phyloP scores from a whole-genome alignment of 1,140 invertebrate genomes.

The Copidosoma floridanum region DNA sequence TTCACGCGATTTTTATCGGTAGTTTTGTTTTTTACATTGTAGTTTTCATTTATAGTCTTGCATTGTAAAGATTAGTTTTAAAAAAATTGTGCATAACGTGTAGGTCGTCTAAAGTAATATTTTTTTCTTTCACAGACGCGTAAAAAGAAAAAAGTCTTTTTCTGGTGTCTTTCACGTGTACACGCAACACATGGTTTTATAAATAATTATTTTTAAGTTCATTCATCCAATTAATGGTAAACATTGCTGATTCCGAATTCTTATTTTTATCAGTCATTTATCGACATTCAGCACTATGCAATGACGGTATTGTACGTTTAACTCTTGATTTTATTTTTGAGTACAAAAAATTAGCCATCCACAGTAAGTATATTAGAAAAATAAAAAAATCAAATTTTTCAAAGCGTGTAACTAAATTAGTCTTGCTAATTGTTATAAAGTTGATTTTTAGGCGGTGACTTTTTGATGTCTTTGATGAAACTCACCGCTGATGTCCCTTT shows the following conservation, averaged over 20 bases:
- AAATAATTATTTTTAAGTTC: constrained; percentile 15
- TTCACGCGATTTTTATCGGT: background rate
- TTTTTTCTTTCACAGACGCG: constrained; percentile 1
- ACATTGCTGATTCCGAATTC: constrained; percentile 46
- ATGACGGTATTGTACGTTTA: constrained; percentile 24
- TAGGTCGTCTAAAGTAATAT: background rate
- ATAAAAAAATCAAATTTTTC: constrained; percentile 48
- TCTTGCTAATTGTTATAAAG: constrained; percentile 41
- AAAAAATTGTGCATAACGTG: constrained; percentile 5
- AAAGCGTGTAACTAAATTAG: constrained; percentile 48
- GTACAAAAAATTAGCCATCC: constrained; percentile 31
- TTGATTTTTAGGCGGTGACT: constrained; percentile 47
- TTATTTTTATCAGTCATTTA: constrained; percentile 55
- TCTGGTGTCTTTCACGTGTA: constrained; percentile 17
- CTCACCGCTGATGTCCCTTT: constrained; percentile 22
- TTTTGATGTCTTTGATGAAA: constrained; percentile 34
- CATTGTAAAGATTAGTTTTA: constrained; percentile 20
- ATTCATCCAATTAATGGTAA: constrained; percentile 26
- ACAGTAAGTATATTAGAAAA: constrained; percentile 41
- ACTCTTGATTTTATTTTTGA: constrained; percentile 25
- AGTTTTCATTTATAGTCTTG: constrained; percentile 20
- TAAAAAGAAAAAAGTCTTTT: background rate
- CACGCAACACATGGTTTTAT: constrained; percentile 16
- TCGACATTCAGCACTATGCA: constrained; percentile 43
- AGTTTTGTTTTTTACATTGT: constrained; percentile 36